Evolutionary conservation across 2,797 vertebrate genomes (phyloP).

Genomic region (Sebastes flavidus): DNA sequence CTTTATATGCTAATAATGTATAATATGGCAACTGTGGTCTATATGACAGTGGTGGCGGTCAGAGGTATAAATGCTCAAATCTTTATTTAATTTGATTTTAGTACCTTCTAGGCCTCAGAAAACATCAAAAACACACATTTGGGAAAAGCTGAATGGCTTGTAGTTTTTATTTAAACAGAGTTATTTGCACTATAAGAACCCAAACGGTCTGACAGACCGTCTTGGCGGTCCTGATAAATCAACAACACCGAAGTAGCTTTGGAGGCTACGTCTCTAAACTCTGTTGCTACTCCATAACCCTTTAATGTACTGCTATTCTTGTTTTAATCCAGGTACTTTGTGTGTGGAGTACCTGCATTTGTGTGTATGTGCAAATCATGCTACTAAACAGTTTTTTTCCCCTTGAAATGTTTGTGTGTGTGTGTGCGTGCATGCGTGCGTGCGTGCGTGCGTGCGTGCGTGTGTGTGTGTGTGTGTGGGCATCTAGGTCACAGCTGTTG

Average conservation of each 20-base stretch:
- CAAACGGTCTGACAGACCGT: background rate
- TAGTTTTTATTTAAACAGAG: background rate
- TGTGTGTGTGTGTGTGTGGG: constrained; percentile 6
- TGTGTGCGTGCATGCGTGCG: background rate
- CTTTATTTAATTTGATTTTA: background rate
- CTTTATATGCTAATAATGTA: background rate
- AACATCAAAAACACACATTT: no score
- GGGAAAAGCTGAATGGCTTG: background rate
- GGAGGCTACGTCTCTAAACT: background rate
- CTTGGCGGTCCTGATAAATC: background rate
- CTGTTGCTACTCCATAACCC: background rate
- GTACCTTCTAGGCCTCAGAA: no score
- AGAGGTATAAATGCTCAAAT: no score
- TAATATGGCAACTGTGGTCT: background rate
- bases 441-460: constrained; percentile 5
- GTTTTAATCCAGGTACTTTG: background rate
- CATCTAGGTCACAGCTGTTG: constrained; percentile 72
- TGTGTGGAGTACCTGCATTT: background rate
- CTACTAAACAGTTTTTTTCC: background rate
- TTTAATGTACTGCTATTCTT: background rate
- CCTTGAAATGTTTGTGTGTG: background rate
- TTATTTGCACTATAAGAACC: background rate
- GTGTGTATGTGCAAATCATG: constrained; percentile 6
- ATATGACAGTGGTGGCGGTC: background rate
- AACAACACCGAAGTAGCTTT: background rate